Evolutionary conservation across 2,888 invertebrate species (phyloP), one percentile per base, ranked within the genome.

Genomic region (Endotricha flammealis): DNA sequence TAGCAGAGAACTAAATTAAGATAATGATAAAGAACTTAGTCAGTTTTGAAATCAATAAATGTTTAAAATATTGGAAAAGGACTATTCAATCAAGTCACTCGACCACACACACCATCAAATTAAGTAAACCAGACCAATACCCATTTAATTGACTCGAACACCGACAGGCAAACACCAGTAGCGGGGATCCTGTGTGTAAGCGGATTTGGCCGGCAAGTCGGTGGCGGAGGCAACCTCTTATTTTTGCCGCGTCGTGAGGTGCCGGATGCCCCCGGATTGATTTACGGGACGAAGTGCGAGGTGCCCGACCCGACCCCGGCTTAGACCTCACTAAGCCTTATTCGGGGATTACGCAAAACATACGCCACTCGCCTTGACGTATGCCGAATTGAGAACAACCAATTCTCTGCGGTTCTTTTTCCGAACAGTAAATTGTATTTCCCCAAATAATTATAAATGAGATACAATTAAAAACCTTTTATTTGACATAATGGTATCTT

Each of bases 251-350:
- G 68, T 73, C 66, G 74, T 71, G 69, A 75, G 69, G 20, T n/a
- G 20, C 20, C 20, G 20, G 3, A 7, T 20, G 20, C 20, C 7
- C 73, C 59, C 50, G 67, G 79, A 80, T 79, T 83, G 83, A 83
- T 83, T 82, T 82, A 83, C 74, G 75, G 71, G 69, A 64, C 67
- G 68, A 71, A 78, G 76, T 74, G 77, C 69, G 72, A 72, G 59
- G 67, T 61, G 62, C 57, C 62, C 62, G 53, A 62, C 61, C 67
- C 66, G 61, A 65, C 65, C 70, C 72, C 68, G 61, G 77, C 74
- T 79, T 74, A 74, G 63, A 63, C 64, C 69, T 67, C 72, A 72
- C 76, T 79, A 78, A 80, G 77, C 76, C 69, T 68, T 68, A 68
- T 64, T 64, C 64, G 52, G 65, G 64, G 75, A 73, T 79, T 78